Conservation (phyloP, 1,140 invertebrate genomes). For the Cydia amplana region DNA sequence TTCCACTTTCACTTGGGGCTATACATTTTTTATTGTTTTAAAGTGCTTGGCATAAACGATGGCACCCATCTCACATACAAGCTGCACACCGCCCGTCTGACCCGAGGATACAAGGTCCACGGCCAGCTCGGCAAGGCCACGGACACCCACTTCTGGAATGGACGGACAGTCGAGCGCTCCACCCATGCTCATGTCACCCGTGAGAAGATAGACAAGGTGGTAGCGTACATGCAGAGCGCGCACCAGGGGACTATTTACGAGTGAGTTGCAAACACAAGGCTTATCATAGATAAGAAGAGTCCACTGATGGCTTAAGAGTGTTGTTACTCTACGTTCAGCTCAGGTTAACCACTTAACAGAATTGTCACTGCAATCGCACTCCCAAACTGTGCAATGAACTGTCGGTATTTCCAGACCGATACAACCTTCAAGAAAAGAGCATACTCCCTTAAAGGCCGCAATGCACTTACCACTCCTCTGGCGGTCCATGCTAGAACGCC, state of each 20-base stretch:
- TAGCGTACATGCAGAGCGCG: slow-evolving; percentile 88
- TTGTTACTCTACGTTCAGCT: no score
- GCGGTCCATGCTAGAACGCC: no score
- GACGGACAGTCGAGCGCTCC: slow-evolving; percentile 86
- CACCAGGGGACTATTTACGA: slow-evolving; percentile 92
- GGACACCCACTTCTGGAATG: slow-evolving; percentile 86
- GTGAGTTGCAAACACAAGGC: slow-evolving; percentile 79
- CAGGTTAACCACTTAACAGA: no score
- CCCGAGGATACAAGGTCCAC: slow-evolving; percentile 87
- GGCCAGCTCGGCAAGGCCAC: slow-evolving; percentile 90
- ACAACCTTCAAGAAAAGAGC: no score
- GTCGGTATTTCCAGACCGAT: no score
- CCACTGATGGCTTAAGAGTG: no score
- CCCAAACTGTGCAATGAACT: no score
- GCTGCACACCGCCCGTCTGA: slow-evolving; percentile 80
- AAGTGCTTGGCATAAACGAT: slow-evolving; percentile 86
- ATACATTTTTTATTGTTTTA: slow-evolving; percentile 44
- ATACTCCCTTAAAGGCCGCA: no score
- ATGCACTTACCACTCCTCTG: no score
- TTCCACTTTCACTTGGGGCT: no score
- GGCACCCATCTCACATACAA: slow-evolving; percentile 80
- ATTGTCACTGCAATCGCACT: no score
- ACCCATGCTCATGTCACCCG: slow-evolving; percentile 85
- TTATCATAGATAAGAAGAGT: no score
- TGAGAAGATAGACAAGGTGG: slow-evolving; percentile 84